Evolutionary conservation across 2,888 invertebrate genomes (phyloP), one percentile per base, ranked within the genome.

Genomic region (Thecophora atra): DNA sequence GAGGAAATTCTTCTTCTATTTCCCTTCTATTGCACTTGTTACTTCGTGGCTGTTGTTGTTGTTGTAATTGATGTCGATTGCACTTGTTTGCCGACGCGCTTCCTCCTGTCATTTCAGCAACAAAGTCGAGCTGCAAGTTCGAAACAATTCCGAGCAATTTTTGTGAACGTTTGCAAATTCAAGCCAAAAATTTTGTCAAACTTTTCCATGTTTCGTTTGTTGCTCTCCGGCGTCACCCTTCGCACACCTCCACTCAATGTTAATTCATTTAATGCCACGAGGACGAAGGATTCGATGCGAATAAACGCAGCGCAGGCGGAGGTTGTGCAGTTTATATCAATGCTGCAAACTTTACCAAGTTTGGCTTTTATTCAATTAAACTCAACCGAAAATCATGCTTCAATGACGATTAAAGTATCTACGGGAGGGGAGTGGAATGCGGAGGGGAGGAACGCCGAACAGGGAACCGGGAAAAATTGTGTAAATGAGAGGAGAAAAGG

Each of bases 301-400:
- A 37, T 37, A 37, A 37, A 37, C 37, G 37, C 7, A 37, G 37
- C 37, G 6, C n/a, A n/a, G n/a, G n/a, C n/a, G n/a, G n/a, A n/a
- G 37, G 37, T 37, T 37, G 6, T 8, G 37, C 37, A 37, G 11
- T 37, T 17, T 62, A 42, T 19, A 62, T 37, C 15, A 37, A 44
- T 42, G 37, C 42, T 62, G 19, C 42, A 63, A 37, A 66, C 52
- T 54, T 66, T 66, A 54, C 52, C 42, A 28, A 7, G 42, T 69
- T 58, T 28, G 60, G 69, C n/a, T 60, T 60, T 60, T 26, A 60
- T 69, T 69, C 60, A 69, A 69, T 60, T 60, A 58, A 69, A 69
- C 28, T 21, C 44, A 60, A 60, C 60, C 47, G 47, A 60, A 26
- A 69, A 52, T 17, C 6, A 66, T 21, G 26, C 2, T 13, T 56